Percentiles rank a stretch among this genome's conserved stretches.
These are phyloP conservation scores for Campylorhamphus procurvoides DNA, from an alignment of 2,113 vertebrate genomes.

Conservation along the genomic window DNA sequence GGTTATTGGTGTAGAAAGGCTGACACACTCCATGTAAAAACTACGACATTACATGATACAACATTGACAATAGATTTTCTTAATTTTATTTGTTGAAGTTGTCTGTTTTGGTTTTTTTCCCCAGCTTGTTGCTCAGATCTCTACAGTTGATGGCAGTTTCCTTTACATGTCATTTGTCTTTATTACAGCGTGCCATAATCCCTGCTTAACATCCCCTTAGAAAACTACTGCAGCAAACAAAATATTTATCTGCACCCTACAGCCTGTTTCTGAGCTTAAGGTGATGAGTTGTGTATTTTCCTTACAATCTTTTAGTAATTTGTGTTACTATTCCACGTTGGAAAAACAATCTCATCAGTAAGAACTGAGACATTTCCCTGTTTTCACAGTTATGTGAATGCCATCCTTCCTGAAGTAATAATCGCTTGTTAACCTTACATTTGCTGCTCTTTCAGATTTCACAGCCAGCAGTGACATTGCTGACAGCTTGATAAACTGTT, in stretches of 20 bases:
- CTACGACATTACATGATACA: background rate
- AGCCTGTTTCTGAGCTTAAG: background rate
- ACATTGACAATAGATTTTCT: background rate
- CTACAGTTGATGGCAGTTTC: background rate
- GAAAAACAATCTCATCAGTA: slow-evolving; percentile 22
- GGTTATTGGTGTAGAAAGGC: background rate
- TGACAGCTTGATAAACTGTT: slow-evolving; percentile 58
- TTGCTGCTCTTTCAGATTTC: slow-evolving; percentile 56
- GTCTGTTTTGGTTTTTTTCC: background rate
- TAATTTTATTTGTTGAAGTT: background rate
- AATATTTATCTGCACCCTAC: background rate
- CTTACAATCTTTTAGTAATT: background rate
- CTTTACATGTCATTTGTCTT: background rate
- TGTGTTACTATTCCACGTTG: background rate
- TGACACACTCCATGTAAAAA: background rate
- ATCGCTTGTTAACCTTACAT: slow-evolving; percentile 52
- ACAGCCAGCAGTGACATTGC: slow-evolving; percentile 27
- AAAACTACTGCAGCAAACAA: background rate
- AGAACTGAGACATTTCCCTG: slow-evolving; percentile 39
- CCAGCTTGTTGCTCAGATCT: background rate
- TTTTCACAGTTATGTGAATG: slow-evolving; percentile 40
- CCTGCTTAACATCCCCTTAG: background rate
- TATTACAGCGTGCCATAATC: background rate
- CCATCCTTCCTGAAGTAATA: slow-evolving; percentile 40
- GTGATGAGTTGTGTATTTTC: background rate